These are phyloP conservation scores for Craterocephalus amniculus DNA, from an alignment of 2,797 vertebrate genomes.

Conservation along the genomic window DNA sequence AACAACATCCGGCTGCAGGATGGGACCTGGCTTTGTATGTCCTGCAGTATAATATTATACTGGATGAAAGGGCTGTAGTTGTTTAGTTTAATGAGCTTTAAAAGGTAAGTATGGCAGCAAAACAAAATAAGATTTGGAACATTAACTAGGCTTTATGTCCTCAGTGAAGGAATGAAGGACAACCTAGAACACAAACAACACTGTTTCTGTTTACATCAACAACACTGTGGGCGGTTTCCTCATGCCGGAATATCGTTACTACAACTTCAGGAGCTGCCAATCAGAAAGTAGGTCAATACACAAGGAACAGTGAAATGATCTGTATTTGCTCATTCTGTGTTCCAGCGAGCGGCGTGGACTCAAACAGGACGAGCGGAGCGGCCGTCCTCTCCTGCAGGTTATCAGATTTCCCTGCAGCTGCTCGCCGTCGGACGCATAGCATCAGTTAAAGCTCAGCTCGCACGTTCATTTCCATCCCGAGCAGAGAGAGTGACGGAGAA, in stretches of 20 bases:
- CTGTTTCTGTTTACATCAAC: conserved; percentile 21
- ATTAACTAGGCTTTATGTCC: conserved; percentile 9
- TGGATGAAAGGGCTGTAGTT: background rate
- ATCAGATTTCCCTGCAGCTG: conserved; percentile 17
- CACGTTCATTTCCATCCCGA: conserved; percentile 23
- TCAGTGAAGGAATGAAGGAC: conserved; percentile 20
- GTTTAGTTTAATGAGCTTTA: too few relatives aligned
- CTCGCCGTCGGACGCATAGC: conserved; percentile 27
- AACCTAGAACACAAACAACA: conserved; percentile 23
- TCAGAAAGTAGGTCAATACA: conserved; percentile 68
- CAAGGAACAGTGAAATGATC: conserved; percentile 31
- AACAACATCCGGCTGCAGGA: too few relatives aligned
- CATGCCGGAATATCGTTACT: conserved; percentile 26
- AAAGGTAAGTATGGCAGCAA: too few relatives aligned
- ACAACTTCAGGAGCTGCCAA: conserved; percentile 31
- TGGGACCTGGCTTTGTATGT: too few relatives aligned
- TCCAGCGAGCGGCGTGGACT: conserved; percentile 60
- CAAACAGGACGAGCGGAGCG: conserved; percentile 67
- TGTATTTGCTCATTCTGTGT: conserved; percentile 20
- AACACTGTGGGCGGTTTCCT: conserved; percentile 28
- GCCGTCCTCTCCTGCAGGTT: conserved; percentile 47
- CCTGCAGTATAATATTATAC: too few relatives aligned
- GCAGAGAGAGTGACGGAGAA: background rate
- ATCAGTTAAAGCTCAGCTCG: conserved; percentile 34
- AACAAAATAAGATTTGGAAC: background rate